A percentile compares a stretch with the other conserved stretches of the same genome.
phyloP scores from a whole-genome alignment of 2,113 vertebrate species.

The Syngnathus scovelli region DNA sequence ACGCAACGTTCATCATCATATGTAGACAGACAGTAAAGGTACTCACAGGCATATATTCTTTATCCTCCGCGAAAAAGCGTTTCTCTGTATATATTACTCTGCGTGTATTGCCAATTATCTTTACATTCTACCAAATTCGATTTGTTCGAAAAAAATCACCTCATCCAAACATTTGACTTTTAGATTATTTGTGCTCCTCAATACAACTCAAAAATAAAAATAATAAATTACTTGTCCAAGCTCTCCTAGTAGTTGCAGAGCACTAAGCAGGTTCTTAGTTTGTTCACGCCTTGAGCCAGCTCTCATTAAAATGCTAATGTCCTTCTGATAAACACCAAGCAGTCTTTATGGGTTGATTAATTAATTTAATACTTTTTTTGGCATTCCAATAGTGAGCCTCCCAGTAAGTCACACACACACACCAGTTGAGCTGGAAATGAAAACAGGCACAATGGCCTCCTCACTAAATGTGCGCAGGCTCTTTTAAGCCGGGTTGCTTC shows the following conservation, averaged over 20 bases:
- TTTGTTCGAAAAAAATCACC: neutral
- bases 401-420: slow-evolving; percentile 21
- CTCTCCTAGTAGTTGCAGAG: neutral
- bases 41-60: too few species aligned
- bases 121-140: neutral
- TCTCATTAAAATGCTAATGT: slow-evolving; percentile 8
- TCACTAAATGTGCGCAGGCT: slow-evolving; percentile 58
- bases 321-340: neutral
- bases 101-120: neutral
- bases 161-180: neutral
- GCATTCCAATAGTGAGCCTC: neutral
- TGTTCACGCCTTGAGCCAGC: neutral
- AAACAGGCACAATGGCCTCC: slow-evolving; percentile 69
- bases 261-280: neutral
- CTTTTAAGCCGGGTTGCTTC: slow-evolving; percentile 64
- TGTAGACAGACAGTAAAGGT: neutral
- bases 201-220: neutral
- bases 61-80: too few species aligned
- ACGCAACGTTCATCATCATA: neutral
- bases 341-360: neutral
- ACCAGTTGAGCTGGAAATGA: slow-evolving; percentile 71
- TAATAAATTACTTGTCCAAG: neutral
- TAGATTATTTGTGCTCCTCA: neutral
- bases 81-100: neutral
- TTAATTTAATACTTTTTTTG: neutral